A percentile compares a stretch with the other conserved stretches of the same genome.
These are phyloP conservation scores for Danio tinwini DNA, from an alignment of 2,797 vertebrate species.

Conservation along the genomic window DNA sequence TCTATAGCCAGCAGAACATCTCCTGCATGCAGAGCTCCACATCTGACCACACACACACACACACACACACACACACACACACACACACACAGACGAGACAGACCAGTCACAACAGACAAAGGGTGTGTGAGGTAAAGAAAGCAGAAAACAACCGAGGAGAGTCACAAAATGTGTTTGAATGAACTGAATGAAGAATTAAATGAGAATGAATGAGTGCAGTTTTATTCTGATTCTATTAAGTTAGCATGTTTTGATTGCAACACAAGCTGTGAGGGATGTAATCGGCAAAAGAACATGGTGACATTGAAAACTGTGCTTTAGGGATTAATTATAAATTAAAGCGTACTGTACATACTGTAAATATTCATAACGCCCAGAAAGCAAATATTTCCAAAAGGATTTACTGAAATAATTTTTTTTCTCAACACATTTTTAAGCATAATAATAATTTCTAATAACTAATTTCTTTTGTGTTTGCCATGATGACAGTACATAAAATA, in stretches of 20 bases:
- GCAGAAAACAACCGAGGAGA: not conserved
- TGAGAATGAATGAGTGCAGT: not conserved
- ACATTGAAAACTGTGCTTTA: not conserved
- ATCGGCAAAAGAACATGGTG: not conserved
- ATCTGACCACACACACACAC: conserved; percentile 76
- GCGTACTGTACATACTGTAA: no score
- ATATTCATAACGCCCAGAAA: no score
- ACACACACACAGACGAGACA: no score
- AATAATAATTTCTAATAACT: no score
- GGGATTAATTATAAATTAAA: no score
- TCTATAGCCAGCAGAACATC: conserved; percentile 96
- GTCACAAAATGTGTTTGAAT: not conserved
- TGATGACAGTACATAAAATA: no score
- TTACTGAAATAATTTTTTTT: no score
- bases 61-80: no score
- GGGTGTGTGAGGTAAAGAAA: not conserved
- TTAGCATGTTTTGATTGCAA: not conserved
- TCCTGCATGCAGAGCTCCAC: conserved; percentile 87
- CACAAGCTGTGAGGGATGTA: not conserved
- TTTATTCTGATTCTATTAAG: not conserved
- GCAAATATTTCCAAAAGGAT: no score
- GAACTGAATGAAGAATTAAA: not conserved
- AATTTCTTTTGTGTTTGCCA: no score
- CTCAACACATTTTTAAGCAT: no score
- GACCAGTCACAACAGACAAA: no score